phyloP scores from a whole-genome alignment of 1,140 invertebrate species.

The Cydia strobilella region DNA sequence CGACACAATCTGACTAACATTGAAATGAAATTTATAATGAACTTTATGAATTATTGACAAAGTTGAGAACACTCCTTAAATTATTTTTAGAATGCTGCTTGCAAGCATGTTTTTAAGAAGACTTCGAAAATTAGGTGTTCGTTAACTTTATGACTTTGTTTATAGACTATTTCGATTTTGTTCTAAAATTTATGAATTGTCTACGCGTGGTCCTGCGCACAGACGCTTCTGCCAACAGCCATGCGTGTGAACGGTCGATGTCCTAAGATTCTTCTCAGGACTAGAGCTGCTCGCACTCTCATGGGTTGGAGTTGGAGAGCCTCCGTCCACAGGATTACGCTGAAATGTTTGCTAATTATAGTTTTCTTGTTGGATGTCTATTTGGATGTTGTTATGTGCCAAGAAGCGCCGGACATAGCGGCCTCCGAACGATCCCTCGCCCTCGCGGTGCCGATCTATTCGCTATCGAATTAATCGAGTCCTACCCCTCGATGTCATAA shows the following conservation, averaged over 20 bases:
- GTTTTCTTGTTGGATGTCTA: conserved; percentile 55
- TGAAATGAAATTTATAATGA: conserved; percentile 68
- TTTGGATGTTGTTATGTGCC: conserved; percentile 46
- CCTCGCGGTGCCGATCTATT: conserved; percentile 21
- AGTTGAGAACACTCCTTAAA: conserved; percentile 20
- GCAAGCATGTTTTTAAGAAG: conserved; percentile 23
- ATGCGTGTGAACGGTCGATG: background rate
- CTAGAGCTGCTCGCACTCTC: background rate
- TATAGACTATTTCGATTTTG: conserved; percentile 59
- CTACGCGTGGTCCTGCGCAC: conserved; percentile 58
- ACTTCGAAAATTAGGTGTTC: conserved; percentile 39
- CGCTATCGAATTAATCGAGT: conserved; percentile 24
- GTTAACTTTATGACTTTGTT: conserved; percentile 61
- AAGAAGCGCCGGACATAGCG: conserved; percentile 33
- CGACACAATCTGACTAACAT: conserved; percentile 41
- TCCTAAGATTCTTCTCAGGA: background rate
- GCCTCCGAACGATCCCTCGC: conserved; percentile 18
- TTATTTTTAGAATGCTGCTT: conserved; percentile 29
- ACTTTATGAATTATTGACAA: conserved; percentile 46
- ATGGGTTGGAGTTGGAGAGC: background rate
- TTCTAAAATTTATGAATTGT: conserved; percentile 71
- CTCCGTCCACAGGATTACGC: background rate
- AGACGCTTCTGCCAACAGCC: conserved; percentile 38
- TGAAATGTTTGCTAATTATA: conserved; percentile 41
- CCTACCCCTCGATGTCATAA: conserved; percentile 42